Evolutionary conservation across 2,797 vertebrate genomes (phyloP), one percentile per base, ranked within the genome.

Genomic region (Rachycentron canadum): DNA sequence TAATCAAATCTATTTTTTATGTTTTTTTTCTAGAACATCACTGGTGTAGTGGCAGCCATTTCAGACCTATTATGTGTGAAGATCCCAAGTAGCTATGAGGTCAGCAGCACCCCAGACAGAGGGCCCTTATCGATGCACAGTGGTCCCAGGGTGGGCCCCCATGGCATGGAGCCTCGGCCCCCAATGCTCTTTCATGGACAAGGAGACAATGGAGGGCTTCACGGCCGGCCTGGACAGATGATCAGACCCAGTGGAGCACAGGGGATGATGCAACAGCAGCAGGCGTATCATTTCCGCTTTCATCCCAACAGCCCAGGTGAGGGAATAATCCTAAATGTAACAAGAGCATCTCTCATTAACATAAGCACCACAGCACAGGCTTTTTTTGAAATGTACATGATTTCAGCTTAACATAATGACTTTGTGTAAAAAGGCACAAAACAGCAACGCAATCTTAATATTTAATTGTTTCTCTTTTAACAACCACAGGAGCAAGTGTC

Each of bases 1-100:
- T 36, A 2, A 36, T 7, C 6, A 7, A 7, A 36, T 7, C 7
- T 36, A 36, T 10, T 5, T 4, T 32, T 64, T 6, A 53, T 21
- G 49, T 16, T 45, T 56, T 19, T 53, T 19, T 14, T 14, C 59
- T 55, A 99, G 98, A 99, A 99, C 90, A 99, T 99, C 21, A 96
- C 96, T 2, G 96, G 95, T 0, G 96, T 99, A 11, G 96, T 99
- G 71, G 97, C 98, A 32, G 98, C 98, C 1, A 98, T 99, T 91
- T 98, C 98, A 71, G 96, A 98, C 88, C 96, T 99, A 28, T 96
- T 99, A 26, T 96, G 95, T 4, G 97, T 99, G 71, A 96, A 98
- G 93, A 97, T 99, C 81, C 98, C 98, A 66, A 98, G 96, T 94
- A 99, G 98, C 91, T 99, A 99, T 1, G 98, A 99, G 91, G 97